phyloP scores from a whole-genome alignment of 2,888 invertebrate genomes.

The Trichopria drosophilae region DNA sequence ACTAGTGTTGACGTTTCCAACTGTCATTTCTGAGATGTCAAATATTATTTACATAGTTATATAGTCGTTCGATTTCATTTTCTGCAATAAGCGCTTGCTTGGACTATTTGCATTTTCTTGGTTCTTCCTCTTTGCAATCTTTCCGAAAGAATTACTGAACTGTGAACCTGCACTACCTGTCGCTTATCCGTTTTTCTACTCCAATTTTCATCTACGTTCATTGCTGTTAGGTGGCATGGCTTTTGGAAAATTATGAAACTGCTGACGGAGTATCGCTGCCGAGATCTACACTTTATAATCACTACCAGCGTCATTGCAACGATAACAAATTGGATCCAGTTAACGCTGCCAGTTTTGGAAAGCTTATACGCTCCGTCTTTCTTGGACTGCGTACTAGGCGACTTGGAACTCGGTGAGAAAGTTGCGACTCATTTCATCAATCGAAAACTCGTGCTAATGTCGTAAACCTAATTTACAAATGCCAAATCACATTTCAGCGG shows the following conservation, averaged over 20 bases:
- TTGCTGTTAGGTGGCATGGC: conserved; percentile 78
- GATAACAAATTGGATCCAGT: conserved; percentile 95
- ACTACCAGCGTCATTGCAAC: conserved; percentile 93
- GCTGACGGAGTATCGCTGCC: conserved; percentile 93
- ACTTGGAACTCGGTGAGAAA: conserved; percentile 81
- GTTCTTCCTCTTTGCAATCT: too few species aligned
- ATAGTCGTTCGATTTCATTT: too few species aligned
- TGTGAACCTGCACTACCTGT: too few species aligned
- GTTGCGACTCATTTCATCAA: not conserved
- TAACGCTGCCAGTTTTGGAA: conserved; percentile 99
- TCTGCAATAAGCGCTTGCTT: too few species aligned
- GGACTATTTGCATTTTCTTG: too few species aligned
- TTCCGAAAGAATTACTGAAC: too few species aligned
- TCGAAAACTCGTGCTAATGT: not conserved
- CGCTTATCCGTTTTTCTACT: too few species aligned
- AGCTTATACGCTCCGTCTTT: conserved; percentile 97
- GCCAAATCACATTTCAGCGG: conserved; percentile 65
- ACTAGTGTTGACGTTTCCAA: too few species aligned
- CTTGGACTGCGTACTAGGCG: conserved; percentile 91
- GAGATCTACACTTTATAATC: conserved; percentile 93
- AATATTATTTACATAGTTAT: too few species aligned
- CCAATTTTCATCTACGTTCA: too few species aligned
- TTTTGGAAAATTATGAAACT: conserved; percentile 97
- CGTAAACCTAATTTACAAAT: conserved; percentile 3
- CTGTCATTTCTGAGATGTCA: too few species aligned